These are phyloP conservation scores for Ochlodes sylvanus DNA, from an alignment of 2,888 invertebrate genomes.

Conservation along the genomic window DNA sequence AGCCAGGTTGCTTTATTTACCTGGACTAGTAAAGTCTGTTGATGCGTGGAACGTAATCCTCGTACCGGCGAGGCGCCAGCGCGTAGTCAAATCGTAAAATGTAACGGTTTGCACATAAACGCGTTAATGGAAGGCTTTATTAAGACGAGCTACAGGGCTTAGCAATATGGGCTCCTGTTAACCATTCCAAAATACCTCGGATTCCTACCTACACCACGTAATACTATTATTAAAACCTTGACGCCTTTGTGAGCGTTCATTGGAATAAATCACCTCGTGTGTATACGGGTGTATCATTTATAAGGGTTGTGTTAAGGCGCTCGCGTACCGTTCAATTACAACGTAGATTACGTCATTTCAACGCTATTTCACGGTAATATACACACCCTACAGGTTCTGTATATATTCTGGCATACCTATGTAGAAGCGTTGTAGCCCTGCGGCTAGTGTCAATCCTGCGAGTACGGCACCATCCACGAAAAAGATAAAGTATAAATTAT, in stretches of 20 bases:
- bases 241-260: slow-evolving; percentile 30
- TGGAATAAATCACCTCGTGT: slow-evolving; percentile 30
- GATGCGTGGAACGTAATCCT: slow-evolving; percentile 32
- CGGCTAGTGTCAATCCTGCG: too few relatives aligned
- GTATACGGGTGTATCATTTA: slow-evolving; percentile 7
- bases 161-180: slow-evolving; percentile 26
- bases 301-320: slow-evolving; percentile 12
- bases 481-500: too few relatives aligned
- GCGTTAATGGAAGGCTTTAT: slow-evolving; percentile 53
- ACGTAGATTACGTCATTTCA: slow-evolving; percentile 14
- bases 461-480: too few relatives aligned
- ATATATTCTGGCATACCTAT: too few relatives aligned
- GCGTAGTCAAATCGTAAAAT: slow-evolving; percentile 53
- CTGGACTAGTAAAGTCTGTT: slow-evolving; percentile 30
- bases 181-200: slow-evolving; percentile 36
- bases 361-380: slow-evolving; percentile 6
- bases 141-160: slow-evolving; percentile 31
- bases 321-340: slow-evolving; percentile 23
- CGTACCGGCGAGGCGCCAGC: slow-evolving; percentile 11
- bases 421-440: too few relatives aligned
- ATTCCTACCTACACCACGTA: slow-evolving; percentile 33
- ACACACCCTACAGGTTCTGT: too few relatives aligned
- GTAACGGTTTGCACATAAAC: slow-evolving; percentile 59
- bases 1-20: slow-evolving; percentile 26
- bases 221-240: slow-evolving; percentile 37